Conservation (phyloP, 2,113 vertebrate genomes). For the Cyanocitta stelleri region DNA sequence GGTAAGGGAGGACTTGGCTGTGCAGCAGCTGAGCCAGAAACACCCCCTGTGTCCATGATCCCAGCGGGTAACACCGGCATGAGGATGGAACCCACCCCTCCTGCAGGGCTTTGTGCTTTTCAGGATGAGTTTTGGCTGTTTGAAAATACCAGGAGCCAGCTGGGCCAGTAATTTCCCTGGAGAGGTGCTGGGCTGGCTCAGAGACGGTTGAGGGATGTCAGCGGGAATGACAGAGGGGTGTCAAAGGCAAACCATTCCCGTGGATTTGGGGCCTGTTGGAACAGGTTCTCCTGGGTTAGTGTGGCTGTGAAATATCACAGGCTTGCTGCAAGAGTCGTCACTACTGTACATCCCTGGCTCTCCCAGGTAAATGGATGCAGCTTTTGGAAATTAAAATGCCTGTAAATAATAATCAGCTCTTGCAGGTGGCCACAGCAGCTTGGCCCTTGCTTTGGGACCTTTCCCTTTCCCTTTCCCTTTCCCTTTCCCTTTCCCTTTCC, state of each 20-base stretch:
- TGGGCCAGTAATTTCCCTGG: not conserved
- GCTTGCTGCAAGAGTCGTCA: not conserved
- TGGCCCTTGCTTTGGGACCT: not conserved
- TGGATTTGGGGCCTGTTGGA: not conserved
- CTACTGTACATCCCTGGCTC: not conserved
- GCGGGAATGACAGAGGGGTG: not conserved
- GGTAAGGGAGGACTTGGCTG: not conserved
- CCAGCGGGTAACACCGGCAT: fast-evolving
- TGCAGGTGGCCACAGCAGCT: not conserved
- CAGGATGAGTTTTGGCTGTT: not conserved
- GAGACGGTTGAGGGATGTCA: not conserved
- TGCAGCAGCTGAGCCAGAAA: not conserved
- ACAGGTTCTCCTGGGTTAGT: not conserved
- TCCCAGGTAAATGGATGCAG: not conserved
- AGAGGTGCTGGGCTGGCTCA: not conserved
- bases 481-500: no score
- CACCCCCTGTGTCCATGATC: not conserved
- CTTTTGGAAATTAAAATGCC: not conserved
- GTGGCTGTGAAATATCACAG: not conserved
- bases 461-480: no score
- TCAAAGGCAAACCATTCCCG: not conserved
- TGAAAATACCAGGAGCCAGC: not conserved
- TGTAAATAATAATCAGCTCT: not conserved
- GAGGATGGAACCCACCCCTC: not conserved
- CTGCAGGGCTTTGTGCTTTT: not conserved